Conservation (phyloP, 2,888 invertebrate genomes). For the Meiosimyza platycephala region DNA sequence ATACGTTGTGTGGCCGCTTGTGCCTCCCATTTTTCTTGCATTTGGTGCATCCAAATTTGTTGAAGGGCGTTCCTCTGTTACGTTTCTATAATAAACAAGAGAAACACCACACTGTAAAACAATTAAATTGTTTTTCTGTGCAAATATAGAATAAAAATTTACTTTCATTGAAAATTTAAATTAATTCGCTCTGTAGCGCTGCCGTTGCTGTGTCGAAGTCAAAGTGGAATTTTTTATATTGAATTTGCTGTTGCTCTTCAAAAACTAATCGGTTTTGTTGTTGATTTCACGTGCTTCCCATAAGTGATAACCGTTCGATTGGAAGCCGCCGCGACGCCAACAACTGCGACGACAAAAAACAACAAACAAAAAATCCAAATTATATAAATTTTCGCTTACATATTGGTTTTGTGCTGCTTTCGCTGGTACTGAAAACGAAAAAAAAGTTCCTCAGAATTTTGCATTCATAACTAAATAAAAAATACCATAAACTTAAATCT, state of each 20-base stretch:
- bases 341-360: neutral
- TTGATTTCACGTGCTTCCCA: constrained; percentile 25
- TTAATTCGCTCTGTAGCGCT: constrained; percentile 4
- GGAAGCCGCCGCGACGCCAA: neutral
- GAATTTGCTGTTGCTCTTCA: neutral
- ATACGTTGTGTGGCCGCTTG: no score
- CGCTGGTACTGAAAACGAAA: neutral
- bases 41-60: no score
- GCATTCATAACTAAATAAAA: no score
- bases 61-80: no score
- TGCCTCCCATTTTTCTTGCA: no score
- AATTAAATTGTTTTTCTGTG: no score
- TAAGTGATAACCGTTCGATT: constrained; percentile 12
- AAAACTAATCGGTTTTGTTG: constrained; percentile 7
- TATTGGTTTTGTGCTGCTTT: no score
- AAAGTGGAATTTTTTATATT: neutral
- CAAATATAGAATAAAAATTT: no score
- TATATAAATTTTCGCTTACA: constrained; percentile 6
- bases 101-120: neutral
- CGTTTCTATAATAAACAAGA: no score
- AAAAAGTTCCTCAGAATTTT: neutral
- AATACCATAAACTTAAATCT: no score
- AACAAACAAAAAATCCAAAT: neutral
- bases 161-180: neutral
- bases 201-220: neutral